These are phyloP conservation scores for Habrosyne pyritoides DNA, from an alignment of 2,888 invertebrate genomes.

Conservation along the genomic window DNA sequence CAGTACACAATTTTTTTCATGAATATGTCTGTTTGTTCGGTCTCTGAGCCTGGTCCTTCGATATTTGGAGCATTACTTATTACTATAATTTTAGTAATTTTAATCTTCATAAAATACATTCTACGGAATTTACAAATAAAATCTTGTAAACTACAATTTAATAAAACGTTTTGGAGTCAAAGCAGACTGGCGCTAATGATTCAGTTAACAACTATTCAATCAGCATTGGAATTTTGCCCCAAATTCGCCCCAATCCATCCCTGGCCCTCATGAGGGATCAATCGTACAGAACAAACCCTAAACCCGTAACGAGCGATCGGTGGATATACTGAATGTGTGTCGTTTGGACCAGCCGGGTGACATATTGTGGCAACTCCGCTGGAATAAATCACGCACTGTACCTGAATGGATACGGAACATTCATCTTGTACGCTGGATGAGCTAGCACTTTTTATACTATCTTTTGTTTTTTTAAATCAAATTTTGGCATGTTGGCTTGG, in stretches of 20 bases:
- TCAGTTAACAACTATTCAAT: not conserved
- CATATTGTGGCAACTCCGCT: slow-evolving; percentile 64
- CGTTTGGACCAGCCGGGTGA: slow-evolving; percentile 53
- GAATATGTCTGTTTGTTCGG: too few species aligned
- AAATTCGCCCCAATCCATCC: not conserved
- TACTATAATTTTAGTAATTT: too few species aligned
- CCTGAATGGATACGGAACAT: slow-evolving; percentile 43
- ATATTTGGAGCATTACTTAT: too few species aligned
- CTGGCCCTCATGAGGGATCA: slow-evolving; percentile 8
- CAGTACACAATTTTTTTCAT: too few species aligned
- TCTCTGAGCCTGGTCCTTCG: too few species aligned
- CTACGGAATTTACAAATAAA: too few species aligned
- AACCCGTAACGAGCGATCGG: slow-evolving; percentile 44
- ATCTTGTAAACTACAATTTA: too few species aligned
- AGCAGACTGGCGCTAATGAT: too few species aligned
- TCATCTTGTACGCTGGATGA: slow-evolving; percentile 19
- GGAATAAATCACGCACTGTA: slow-evolving; percentile 62
- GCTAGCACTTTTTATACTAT: slow-evolving; percentile 9
- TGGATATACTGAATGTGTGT: slow-evolving; percentile 47
- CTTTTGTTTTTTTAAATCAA: too few species aligned
- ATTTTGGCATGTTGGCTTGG: too few species aligned
- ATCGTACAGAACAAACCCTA: slow-evolving; percentile 12
- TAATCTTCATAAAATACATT: too few species aligned
- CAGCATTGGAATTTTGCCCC: not conserved
- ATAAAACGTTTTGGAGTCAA: too few species aligned